Conservation (phyloP, 2,113 vertebrate species). For the Pycnonotus jocosus region DNA sequence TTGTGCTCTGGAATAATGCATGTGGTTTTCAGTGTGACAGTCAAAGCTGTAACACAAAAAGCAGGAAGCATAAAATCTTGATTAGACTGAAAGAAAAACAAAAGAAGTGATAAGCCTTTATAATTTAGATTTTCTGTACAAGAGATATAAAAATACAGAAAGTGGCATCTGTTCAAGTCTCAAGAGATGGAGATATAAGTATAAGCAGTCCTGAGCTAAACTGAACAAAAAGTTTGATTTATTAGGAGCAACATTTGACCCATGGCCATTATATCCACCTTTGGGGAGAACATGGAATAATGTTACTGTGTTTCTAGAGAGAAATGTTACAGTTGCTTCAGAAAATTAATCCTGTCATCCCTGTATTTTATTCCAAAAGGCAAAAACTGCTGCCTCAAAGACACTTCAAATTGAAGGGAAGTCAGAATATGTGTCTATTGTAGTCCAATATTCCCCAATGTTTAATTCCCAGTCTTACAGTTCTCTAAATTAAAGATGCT, state of each 20-base stretch:
- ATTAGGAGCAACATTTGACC: background rate
- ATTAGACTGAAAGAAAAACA: conserved; percentile 3
- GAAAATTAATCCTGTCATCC: background rate
- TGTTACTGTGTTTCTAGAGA: background rate
- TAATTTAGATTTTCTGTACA: background rate
- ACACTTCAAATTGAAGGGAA: background rate
- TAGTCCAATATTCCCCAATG: background rate
- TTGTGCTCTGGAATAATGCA: background rate
- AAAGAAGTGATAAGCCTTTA: background rate
- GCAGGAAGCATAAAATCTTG: conserved; percentile 1
- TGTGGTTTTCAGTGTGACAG: background rate
- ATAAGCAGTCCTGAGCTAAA: background rate
- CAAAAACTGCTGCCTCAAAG: background rate
- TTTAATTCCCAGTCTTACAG: background rate
- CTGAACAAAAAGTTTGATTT: background rate
- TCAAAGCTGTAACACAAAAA: background rate
- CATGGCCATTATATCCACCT: background rate
- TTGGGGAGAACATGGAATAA: background rate
- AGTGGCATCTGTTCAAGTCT: background rate
- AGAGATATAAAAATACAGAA: background rate
- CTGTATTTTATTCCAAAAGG: background rate
- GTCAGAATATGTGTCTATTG: background rate
- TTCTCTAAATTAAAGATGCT: background rate
- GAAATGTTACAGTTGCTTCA: background rate
- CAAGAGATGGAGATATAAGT: background rate